A percentile compares a stretch with the other conserved stretches of the same genome.
Evolutionary conservation across 1,140 invertebrate genomes (phyloP).

Genomic region (Bradynema listronoti): DNA sequence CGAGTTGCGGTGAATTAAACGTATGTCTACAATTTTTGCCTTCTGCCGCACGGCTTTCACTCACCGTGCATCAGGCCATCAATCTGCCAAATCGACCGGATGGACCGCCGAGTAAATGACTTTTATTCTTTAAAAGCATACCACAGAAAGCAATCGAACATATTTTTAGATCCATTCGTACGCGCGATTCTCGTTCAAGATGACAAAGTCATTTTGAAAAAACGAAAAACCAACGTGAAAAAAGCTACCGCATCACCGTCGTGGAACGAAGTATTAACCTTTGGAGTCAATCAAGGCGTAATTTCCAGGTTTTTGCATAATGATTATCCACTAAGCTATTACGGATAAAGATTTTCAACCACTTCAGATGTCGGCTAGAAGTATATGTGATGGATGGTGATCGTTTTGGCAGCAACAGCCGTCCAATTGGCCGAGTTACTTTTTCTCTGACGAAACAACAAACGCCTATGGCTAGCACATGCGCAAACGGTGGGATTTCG

Average conservation of each 20-base stretch:
- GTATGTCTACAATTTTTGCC: conserved; percentile 27
- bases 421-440: conserved; percentile 17
- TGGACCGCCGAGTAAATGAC: conserved; percentile 7
- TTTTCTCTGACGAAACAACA: neutral
- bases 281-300: conserved; percentile 13
- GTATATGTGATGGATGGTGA: conserved; percentile 24
- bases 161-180: conserved; percentile 22
- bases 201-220: conserved; percentile 27
- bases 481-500: too few relatives aligned
- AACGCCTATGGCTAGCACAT: too few relatives aligned
- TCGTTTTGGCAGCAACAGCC: conserved; percentile 22
- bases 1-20: conserved; percentile 17
- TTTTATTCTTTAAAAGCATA: conserved; percentile 12
- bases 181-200: conserved; percentile 18
- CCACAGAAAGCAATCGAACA: neutral
- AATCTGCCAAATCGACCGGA: conserved; percentile 14
- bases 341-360: conserved; percentile 8
- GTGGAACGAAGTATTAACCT: conserved; percentile 27
- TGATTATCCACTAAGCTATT: too few relatives aligned
- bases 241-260: conserved; percentile 17
- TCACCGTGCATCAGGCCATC: conserved; percentile 21
- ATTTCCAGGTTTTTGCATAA: conserved; percentile 22
- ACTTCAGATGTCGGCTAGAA: conserved; percentile 19
- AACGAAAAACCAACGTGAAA: conserved; percentile 22
- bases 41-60: conserved; percentile 22